A percentile compares a stretch with the other conserved stretches of the same genome.
phyloP scores from a whole-genome alignment of 2,797 vertebrate genomes.

The Pampus argenteus region DNA sequence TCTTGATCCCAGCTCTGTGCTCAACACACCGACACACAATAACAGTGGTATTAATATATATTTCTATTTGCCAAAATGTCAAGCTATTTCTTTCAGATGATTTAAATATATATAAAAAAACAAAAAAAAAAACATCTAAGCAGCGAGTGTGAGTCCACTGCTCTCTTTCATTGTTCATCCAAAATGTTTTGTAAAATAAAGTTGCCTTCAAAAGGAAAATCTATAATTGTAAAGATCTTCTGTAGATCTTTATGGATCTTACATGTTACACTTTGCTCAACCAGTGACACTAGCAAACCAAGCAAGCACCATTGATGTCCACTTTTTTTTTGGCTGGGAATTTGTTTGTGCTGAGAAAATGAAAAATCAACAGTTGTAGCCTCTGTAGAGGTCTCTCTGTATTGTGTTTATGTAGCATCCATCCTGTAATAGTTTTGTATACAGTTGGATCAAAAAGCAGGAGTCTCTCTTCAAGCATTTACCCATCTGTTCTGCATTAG shows the following conservation, averaged over 20 bases:
- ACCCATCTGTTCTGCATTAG: slow-evolving; percentile 74
- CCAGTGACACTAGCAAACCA: slow-evolving; percentile 5
- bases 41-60: background rate
- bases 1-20: background rate
- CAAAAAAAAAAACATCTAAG: slow-evolving; percentile 6
- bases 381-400: slow-evolving; percentile 22
- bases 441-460: slow-evolving; percentile 43
- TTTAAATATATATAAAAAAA: too few relatives aligned
- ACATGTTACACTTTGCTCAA: background rate
- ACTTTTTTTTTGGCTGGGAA: slow-evolving; percentile 34
- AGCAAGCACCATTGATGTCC: background rate
- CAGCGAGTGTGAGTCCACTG: background rate
- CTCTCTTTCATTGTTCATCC: background rate
- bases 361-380: slow-evolving; percentile 43
- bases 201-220: slow-evolving; percentile 17
- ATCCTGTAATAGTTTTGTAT: slow-evolving; percentile 44
- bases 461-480: slow-evolving; percentile 36
- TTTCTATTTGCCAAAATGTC: slow-evolving; percentile 8
- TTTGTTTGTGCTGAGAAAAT: slow-evolving; percentile 51
- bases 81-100: slow-evolving; percentile 4
- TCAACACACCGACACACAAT: background rate
- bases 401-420: slow-evolving; percentile 49
- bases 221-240: slow-evolving; percentile 12
- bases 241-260: slow-evolving; percentile 9
- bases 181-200: slow-evolving; percentile 17